Evolutionary conservation across 2,888 invertebrate species (phyloP).

Genomic region (Pasiphila rectangulata): DNA sequence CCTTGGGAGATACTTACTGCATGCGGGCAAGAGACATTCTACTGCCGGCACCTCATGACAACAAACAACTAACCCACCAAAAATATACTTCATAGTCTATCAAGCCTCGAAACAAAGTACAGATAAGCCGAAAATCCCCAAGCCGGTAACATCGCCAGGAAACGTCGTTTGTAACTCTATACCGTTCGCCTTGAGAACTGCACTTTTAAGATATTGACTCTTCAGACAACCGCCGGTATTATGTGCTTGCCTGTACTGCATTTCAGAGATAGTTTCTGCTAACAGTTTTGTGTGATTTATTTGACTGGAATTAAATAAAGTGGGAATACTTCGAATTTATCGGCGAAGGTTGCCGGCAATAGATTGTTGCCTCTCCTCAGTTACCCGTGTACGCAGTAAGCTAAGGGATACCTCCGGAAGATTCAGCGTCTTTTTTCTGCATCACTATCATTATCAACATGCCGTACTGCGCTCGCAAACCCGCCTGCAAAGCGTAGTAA

Average conservation of each 20-base stretch:
- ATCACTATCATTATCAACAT: no score
- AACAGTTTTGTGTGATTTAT: conserved; percentile 16
- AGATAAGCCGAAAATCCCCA: conserved; percentile 25
- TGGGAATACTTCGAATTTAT: not conserved
- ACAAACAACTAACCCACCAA: no score
- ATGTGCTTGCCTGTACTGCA: conserved; percentile 25
- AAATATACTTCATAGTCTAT: no score
- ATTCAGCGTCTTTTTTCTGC: no score
- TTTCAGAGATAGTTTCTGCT: conserved; percentile 23
- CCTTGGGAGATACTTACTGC: no score
- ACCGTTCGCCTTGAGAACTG: conserved; percentile 29
- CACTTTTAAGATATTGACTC: conserved; percentile 37
- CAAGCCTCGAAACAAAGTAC: conserved; percentile 5
- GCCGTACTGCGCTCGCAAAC: no score
- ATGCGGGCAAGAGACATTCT: no score
- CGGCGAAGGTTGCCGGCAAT: no score
- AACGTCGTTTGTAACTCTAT: conserved; percentile 33
- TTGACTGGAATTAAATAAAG: not conserved
- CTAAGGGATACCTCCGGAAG: no score
- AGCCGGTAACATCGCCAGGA: conserved; percentile 18
- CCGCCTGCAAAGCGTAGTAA: no score
- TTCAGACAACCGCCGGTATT: conserved; percentile 24
- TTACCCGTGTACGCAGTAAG: no score
- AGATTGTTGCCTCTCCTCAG: not conserved
- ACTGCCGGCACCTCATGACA: no score